These are phyloP conservation scores for Calliopsis andreniformis DNA, from an alignment of 1,140 invertebrate species.

Conservation along the genomic window DNA sequence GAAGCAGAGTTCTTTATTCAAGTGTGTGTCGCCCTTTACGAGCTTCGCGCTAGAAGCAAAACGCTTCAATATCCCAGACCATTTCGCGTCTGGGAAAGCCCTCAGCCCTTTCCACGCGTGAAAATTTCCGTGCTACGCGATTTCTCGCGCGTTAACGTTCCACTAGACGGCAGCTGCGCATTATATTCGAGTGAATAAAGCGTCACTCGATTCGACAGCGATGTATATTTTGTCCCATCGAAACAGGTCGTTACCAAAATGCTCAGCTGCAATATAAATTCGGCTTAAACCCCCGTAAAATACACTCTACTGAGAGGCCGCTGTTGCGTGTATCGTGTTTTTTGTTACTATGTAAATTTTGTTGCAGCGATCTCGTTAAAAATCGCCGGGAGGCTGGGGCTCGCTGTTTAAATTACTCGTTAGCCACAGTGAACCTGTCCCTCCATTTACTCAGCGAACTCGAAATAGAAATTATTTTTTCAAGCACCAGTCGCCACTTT, in stretches of 20 bases:
- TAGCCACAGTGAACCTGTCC: too few species aligned
- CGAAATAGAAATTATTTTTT: too few species aligned
- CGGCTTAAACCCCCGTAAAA: slow-evolving; percentile 5
- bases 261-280: neutral
- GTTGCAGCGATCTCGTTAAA: neutral
- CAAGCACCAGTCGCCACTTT: too few species aligned
- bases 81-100: neutral
- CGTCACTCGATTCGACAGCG: neutral
- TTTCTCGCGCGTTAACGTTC: neutral
- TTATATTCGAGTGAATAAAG: neutral
- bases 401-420: too few species aligned
- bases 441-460: too few species aligned
- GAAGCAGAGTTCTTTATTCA: slow-evolving; percentile 48
- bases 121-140: neutral
- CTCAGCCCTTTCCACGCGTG: neutral
- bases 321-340: neutral
- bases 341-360: neutral
- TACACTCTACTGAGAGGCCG: neutral
- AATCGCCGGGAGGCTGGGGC: neutral
- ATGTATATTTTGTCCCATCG: neutral
- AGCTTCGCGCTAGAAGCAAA: too few species aligned
- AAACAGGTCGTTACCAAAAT: neutral
- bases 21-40: too few species aligned
- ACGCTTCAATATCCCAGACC: neutral
- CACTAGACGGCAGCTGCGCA: neutral